A percentile compares a stretch with the other conserved stretches of the same genome.
These are phyloP conservation scores for Siniperca scherzeri DNA, from an alignment of 2,797 vertebrate species.

Conservation along the genomic window DNA sequence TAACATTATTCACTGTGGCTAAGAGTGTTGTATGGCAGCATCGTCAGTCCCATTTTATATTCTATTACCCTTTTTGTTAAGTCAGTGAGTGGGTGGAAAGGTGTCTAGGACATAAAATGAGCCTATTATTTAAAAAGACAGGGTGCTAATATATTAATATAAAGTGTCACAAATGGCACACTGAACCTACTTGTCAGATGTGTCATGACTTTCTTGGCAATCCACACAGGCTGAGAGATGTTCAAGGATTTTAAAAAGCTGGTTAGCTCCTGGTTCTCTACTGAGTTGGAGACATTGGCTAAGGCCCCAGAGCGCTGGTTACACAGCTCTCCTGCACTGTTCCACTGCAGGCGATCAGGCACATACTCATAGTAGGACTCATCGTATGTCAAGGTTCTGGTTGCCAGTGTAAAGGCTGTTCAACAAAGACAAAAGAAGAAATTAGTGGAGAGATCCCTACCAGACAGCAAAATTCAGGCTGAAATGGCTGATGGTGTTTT, in stretches of 20 bases:
- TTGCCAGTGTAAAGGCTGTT: slow-evolving; percentile 65
- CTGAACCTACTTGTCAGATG: slow-evolving; percentile 75
- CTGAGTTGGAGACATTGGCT: slow-evolving; percentile 63
- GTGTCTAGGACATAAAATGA: slow-evolving; percentile 31
- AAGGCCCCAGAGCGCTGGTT: slow-evolving; percentile 74
- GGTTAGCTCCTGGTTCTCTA: slow-evolving; percentile 72
- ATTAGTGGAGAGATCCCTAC: not conserved
- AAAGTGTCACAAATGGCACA: slow-evolving; percentile 25
- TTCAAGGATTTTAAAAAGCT: slow-evolving; percentile 82
- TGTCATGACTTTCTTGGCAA: slow-evolving; percentile 67
- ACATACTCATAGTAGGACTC: slow-evolving; percentile 80
- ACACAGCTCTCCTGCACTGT: slow-evolving; percentile 71
- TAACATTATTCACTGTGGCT: slow-evolving; percentile 47
- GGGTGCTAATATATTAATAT: slow-evolving; percentile 34
- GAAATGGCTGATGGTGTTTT: not conserved
- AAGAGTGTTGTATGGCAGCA: slow-evolving; percentile 20
- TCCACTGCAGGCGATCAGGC: slow-evolving; percentile 74
- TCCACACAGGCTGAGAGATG: slow-evolving; percentile 84
- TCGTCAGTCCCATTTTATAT: slow-evolving; percentile 27
- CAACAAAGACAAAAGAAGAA: slow-evolving; percentile 15
- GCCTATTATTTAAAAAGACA: slow-evolving; percentile 24
- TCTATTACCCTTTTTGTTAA: slow-evolving; percentile 23
- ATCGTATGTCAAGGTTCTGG: slow-evolving; percentile 50
- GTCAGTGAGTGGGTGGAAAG: slow-evolving; percentile 9
- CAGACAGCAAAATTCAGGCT: not conserved